A percentile compares a stretch with the other conserved stretches of the same genome.
Evolutionary conservation across 2,113 vertebrate genomes (phyloP).

Genomic region (Indicator maculatus): DNA sequence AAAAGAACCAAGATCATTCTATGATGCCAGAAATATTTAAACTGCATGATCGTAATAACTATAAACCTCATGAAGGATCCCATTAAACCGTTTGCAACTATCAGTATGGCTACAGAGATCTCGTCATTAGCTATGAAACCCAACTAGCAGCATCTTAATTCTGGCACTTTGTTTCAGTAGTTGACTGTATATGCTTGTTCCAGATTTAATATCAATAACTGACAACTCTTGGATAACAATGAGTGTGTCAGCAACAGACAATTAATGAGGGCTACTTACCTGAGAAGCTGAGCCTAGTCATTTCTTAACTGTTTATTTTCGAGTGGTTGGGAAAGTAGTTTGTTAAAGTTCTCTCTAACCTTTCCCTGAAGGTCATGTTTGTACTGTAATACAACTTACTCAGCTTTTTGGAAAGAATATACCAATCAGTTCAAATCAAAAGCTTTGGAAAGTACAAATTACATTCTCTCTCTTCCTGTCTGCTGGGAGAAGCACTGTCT

Average conservation of each 20-base stretch:
- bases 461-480: not conserved
- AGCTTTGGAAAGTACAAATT: constrained; percentile 49
- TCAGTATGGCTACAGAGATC: constrained; percentile 17
- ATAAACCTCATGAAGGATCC: constrained; percentile 32
- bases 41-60: not conserved
- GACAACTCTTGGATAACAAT: not conserved
- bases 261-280: not conserved
- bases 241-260: not conserved
- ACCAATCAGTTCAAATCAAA: constrained; percentile 58
- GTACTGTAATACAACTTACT: constrained; percentile 20
- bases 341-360: not conserved
- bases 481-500: not conserved
- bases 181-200: not conserved
- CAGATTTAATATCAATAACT: not conserved
- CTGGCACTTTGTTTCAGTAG: constrained; percentile 6
- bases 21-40: constrained; percentile 48
- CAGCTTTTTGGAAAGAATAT: constrained; percentile 37
- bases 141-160: constrained; percentile 19
- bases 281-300: not conserved
- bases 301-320: not conserved
- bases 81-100: constrained; percentile 28
- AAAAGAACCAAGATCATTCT: not conserved
- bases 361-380: constrained; percentile 43
- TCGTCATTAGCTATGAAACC: constrained; percentile 27
- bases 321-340: not conserved